These are phyloP conservation scores for Aurelia coerulea DNA, from an alignment of 30 jellyfish, hydroid and myxozoan genomes.

Conservation along the genomic window DNA sequence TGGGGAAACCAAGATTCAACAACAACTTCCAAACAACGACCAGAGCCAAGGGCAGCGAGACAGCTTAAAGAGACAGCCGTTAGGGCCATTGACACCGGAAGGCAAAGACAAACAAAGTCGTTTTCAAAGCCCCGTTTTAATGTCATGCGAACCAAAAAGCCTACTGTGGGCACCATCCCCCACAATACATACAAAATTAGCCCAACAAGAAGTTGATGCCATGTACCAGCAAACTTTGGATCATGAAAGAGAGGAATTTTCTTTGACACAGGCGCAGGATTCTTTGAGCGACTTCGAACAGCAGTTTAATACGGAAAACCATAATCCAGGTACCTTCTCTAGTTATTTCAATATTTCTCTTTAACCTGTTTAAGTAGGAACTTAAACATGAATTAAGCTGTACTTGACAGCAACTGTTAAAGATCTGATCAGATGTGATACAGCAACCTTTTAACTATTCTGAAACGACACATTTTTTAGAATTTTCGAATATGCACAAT, in stretches of 20 bases:
- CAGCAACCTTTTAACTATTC: too few relatives aligned
- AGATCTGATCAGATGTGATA: too few relatives aligned
- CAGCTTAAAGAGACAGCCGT: constrained; percentile 22
- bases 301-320: neutral
- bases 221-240: constrained; percentile 71
- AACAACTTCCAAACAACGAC: too few relatives aligned
- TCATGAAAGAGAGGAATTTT: constrained; percentile 38
- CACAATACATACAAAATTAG: constrained; percentile 71
- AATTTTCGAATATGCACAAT: too few relatives aligned
- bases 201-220: constrained; percentile 45
- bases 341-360: too few relatives aligned
- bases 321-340: neutral
- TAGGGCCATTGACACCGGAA: constrained; percentile 13
- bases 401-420: too few relatives aligned
- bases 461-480: too few relatives aligned
- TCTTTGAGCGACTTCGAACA: constrained; percentile 19
- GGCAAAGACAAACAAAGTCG: constrained; percentile 10
- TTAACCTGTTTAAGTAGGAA: too few relatives aligned
- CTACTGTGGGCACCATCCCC: constrained; percentile 80
- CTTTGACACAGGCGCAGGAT: constrained; percentile 28
- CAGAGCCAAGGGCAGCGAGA: neutral
- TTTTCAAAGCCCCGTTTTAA: neutral
- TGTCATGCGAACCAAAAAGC: neutral
- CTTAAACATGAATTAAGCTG: too few relatives aligned
- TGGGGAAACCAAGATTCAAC: too few relatives aligned